Conservation (phyloP, 2,797 vertebrate genomes). For the Erethizon dorsatum region DNA sequence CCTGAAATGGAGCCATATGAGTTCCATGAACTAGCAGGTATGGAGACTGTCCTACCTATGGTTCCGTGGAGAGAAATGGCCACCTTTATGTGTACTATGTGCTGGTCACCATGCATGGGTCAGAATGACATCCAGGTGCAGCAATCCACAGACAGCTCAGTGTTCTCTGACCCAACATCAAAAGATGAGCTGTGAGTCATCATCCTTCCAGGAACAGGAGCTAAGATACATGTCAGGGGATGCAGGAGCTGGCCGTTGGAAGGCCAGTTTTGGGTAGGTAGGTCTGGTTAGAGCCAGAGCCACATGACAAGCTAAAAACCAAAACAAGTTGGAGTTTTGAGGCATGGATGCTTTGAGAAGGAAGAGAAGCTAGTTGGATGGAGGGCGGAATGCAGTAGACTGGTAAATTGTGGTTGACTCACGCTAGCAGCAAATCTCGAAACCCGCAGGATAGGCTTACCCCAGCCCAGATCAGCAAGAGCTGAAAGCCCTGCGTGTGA, state of each 20-base stretch:
- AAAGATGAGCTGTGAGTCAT: not conserved
- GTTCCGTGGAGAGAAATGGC: accelerated
- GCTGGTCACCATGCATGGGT: too few relatives aligned
- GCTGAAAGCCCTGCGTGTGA: accelerated
- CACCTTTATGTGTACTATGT: not conserved
- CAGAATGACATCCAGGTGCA: not conserved
- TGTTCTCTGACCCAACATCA: not conserved
- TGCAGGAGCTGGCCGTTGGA: not conserved
- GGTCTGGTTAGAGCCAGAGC: not conserved
- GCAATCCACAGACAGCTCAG: not conserved
- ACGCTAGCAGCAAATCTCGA: accelerated
- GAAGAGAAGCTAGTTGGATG: not conserved
- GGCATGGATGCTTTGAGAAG: not conserved
- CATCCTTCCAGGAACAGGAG: not conserved
- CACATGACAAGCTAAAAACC: not conserved
- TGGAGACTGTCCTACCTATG: accelerated
- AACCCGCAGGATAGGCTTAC: not conserved
- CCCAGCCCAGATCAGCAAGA: not conserved
- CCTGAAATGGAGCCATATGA: too few relatives aligned
- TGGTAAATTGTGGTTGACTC: accelerated
- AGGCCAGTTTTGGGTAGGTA: not conserved
- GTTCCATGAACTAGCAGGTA: accelerated
- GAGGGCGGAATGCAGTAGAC: not conserved
- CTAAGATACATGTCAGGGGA: not conserved
- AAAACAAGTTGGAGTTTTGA: not conserved